Conservation (phyloP, 2,888 invertebrate species). For the Trypoxylon attenuatum region DNA sequence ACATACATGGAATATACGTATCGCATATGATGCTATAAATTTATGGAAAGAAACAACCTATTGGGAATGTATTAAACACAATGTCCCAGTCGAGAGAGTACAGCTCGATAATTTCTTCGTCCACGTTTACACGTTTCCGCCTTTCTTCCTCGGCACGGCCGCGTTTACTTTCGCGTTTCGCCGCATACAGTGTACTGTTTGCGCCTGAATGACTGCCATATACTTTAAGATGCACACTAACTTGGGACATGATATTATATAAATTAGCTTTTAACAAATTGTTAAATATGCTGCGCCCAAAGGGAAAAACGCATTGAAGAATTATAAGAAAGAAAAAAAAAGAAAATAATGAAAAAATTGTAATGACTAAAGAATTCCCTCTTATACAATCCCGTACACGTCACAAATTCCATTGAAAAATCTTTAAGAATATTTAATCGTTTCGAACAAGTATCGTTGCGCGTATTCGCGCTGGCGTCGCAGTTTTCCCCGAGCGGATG, state of each 20-base stretch:
- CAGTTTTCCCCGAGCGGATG: conserved; percentile 43
- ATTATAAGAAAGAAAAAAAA: conserved; percentile 47
- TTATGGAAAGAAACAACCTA: neutral
- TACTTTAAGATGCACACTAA: conserved; percentile 71
- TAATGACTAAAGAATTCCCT: conserved; percentile 63
- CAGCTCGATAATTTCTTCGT: neutral
- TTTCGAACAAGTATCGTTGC: conserved; percentile 25
- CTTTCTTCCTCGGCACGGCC: neutral
- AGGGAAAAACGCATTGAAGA: conserved; percentile 60
- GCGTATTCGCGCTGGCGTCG: conserved; percentile 41
- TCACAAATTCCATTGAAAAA: no score
- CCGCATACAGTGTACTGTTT: conserved; percentile 59
- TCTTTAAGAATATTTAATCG: no score
- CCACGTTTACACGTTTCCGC: conserved; percentile 1
- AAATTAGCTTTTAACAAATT: conserved; percentile 71
- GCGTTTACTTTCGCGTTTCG: conserved; percentile 33
- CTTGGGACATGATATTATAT: conserved; percentile 70
- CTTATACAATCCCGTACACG: conserved; percentile 60
- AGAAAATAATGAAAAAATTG: conserved; percentile 50
- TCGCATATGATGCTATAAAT: neutral
- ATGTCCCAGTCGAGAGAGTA: neutral
- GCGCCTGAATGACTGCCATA: conserved; percentile 69
- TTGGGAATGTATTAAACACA: neutral
- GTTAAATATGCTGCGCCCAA: conserved; percentile 65
- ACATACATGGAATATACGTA: neutral